Conservation (phyloP, 2,888 invertebrate genomes). For the Linyphia triangularis region DNA sequence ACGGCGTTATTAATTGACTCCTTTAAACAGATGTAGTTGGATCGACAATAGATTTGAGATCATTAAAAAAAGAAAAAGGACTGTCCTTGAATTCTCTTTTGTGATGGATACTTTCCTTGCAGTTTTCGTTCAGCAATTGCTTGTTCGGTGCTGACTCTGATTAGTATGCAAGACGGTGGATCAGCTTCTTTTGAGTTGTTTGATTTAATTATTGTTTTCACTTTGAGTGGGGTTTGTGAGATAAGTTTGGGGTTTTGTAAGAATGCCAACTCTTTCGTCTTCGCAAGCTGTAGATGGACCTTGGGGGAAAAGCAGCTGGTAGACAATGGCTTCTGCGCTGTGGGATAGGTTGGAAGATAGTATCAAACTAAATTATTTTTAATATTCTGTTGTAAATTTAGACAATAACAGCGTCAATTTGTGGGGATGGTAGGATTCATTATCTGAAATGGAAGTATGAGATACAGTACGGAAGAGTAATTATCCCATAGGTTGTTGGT, state of each 20-base stretch:
- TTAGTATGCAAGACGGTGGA: neutral
- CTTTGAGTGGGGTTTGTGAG: neutral
- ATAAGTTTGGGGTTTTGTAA: neutral
- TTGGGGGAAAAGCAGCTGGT: conserved; percentile 4
- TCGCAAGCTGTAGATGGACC: conserved; percentile 10
- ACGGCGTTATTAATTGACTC: conserved; percentile 12
- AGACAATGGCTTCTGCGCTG: neutral
- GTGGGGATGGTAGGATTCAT: neutral
- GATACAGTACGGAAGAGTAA: neutral
- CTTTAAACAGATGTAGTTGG: conserved; percentile 41
- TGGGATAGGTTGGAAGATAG: neutral
- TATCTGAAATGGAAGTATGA: neutral
- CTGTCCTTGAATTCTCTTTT: conserved; percentile 8
- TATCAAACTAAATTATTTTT: neutral
- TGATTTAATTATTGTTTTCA: conserved; percentile 12
- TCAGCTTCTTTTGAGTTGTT: neutral
- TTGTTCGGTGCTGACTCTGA: neutral
- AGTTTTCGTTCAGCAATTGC: no score
- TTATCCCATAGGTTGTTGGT: neutral
- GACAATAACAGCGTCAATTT: neutral
- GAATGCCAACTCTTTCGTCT: neutral
- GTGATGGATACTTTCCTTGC: neutral
- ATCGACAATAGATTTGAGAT: conserved; percentile 5
- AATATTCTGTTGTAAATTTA: neutral
- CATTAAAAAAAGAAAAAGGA: conserved; percentile 17